Percentiles rank a stretch among this genome's conserved stretches.
Conservation (phyloP, 2,888 invertebrate species). For the Spatulosminthurus flaviceps region DNA sequence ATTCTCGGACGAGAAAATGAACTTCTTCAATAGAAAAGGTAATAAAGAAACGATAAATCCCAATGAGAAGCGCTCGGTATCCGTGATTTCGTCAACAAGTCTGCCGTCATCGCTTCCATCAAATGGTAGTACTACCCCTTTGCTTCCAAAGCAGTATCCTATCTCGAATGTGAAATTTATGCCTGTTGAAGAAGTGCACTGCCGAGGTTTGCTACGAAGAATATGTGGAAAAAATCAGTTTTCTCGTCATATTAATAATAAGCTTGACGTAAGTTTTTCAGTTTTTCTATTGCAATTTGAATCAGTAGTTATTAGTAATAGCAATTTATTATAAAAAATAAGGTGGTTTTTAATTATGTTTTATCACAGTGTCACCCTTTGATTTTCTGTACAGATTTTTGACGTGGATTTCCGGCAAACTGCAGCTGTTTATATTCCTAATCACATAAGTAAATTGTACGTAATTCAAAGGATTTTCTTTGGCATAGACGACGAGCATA, state of each 20-base stretch:
- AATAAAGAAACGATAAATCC: conserved; percentile 39
- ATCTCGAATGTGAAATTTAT: conserved; percentile 57
- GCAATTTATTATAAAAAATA: background rate
- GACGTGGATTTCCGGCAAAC: conserved; percentile 62
- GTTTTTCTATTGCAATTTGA: background rate
- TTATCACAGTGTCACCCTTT: too few relatives aligned
- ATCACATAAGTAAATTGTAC: conserved; percentile 55
- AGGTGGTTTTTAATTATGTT: too few relatives aligned
- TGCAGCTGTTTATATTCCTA: conserved; percentile 57
- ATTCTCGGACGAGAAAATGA: conserved; percentile 57
- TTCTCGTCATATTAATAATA: conserved; percentile 56
- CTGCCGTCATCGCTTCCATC: conserved; percentile 12
- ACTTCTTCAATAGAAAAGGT: conserved; percentile 58
- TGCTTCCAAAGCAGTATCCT: conserved; percentile 44
- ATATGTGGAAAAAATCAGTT: conserved; percentile 59
- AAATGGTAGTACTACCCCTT: background rate
- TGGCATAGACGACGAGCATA: conserved; percentile 57
- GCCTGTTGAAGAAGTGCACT: conserved; percentile 58
- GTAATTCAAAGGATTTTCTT: conserved; percentile 61
- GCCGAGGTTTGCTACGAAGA: conserved; percentile 57
- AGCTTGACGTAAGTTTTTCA: conserved; percentile 59
- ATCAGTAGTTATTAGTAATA: background rate
- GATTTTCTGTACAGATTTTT: conserved; percentile 55
- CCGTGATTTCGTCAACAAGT: conserved; percentile 27
- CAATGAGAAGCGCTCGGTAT: conserved; percentile 5